These are phyloP conservation scores for Lepisosteus oculatus DNA, from an alignment of 2,113 vertebrate genomes.

Conservation along the genomic window DNA sequence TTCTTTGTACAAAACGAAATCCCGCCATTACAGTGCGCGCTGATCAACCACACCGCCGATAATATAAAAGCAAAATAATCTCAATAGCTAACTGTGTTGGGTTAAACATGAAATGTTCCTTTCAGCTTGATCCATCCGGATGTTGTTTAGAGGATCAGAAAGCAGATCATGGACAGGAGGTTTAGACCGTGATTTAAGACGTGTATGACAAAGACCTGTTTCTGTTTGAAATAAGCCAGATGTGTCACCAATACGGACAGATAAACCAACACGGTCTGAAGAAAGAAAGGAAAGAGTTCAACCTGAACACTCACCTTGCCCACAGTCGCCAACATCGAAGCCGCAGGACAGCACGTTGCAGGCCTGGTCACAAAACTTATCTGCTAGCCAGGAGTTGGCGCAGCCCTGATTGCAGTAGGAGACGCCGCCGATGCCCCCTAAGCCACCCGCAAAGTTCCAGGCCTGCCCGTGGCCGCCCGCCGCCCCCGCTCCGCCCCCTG, in stretches of 20 bases:
- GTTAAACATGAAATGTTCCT: no score
- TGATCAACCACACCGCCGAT: no score
- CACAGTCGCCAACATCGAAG: constrained; percentile 95
- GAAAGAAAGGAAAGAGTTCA: background rate
- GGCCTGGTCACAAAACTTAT: constrained; percentile 97
- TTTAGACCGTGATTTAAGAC: background rate
- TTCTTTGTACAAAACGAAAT: no score
- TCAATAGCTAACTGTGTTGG: no score
- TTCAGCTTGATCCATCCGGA: no score
- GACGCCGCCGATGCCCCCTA: constrained; percentile 71
- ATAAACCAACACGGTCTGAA: background rate
- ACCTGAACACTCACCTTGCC: constrained; percentile 71
- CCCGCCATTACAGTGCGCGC: no score
- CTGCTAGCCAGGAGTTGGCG: constrained; percentile 95
- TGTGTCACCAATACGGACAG: background rate
- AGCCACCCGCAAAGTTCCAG: constrained; percentile 82
- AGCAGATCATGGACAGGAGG: background rate
- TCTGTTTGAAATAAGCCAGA: constrained; percentile 4
- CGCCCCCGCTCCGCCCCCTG: constrained; percentile 54
- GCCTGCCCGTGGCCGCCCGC: constrained; percentile 67
- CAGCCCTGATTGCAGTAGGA: constrained; percentile 96
- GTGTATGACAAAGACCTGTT: background rate
- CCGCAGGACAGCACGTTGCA: constrained; percentile 91
- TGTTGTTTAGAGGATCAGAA: background rate
- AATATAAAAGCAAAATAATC: no score